Percentiles rank a stretch among this genome's conserved stretches.
Conservation (phyloP, 1,140 invertebrate genomes). For the Monomorium pharaonis region DNA sequence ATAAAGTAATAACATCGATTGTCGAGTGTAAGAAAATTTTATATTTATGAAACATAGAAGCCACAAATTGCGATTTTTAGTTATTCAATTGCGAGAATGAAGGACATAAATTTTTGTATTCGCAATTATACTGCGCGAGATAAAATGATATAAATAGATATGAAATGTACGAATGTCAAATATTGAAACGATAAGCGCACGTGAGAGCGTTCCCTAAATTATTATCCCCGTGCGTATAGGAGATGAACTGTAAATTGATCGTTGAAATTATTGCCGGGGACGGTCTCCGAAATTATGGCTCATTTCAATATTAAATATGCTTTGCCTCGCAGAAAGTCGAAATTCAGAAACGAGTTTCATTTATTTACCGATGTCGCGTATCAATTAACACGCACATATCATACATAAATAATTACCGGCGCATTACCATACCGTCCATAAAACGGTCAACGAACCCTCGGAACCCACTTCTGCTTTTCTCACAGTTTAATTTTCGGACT, state of each 20-base stretch:
- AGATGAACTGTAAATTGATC: neutral
- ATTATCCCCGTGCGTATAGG: neutral
- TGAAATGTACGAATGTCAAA: neutral
- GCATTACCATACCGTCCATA: constrained; percentile 9
- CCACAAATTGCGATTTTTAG: neutral
- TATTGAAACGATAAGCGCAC: neutral
- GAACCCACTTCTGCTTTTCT: neutral
- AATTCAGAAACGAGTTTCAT: neutral
- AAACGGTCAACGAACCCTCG: neutral
- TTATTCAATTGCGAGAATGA: constrained; percentile 9
- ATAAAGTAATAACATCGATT: neutral
- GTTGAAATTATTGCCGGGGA: neutral
- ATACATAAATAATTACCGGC: neutral
- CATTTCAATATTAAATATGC: constrained; percentile 10
- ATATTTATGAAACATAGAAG: neutral
- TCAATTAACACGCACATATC: neutral
- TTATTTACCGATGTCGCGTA: constrained; percentile 2
- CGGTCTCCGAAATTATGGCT: neutral
- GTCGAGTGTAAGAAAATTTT: neutral
- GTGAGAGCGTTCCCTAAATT: neutral
- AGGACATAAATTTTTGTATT: neutral
- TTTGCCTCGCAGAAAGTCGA: neutral
- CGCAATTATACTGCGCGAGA: neutral
- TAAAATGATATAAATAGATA: neutral
- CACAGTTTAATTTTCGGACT: constrained; percentile 1